Percentiles rank a stretch among this genome's conserved stretches.
Evolutionary conservation across 2,888 invertebrate species (phyloP).

Genomic region (Amphipyra berbera): DNA sequence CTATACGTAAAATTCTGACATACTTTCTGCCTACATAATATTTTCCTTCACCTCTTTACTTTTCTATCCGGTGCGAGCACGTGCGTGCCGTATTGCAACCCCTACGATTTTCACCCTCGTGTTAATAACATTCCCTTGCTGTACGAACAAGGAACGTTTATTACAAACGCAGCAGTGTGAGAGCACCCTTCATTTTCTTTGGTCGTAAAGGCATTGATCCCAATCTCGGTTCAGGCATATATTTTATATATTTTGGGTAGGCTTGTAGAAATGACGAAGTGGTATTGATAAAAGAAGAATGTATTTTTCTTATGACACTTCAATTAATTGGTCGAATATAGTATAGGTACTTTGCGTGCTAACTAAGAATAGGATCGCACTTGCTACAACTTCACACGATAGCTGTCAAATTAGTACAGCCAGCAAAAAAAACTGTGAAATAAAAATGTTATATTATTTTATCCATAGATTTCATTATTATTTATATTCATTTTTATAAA

Average conservation of each 20-base stretch:
- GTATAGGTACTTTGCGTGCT: too few relatives aligned
- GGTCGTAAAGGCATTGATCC: slow-evolving; percentile 25
- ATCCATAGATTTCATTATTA: too few relatives aligned
- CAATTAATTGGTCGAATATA: too few relatives aligned
- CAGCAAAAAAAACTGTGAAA: too few relatives aligned
- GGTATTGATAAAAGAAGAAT: neutral
- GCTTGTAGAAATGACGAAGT: neutral
- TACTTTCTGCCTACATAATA: neutral
- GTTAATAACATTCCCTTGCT: slow-evolving; percentile 35
- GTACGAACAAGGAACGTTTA: slow-evolving; percentile 1
- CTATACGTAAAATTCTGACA: neutral
- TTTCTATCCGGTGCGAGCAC: neutral
- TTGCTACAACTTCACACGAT: too few relatives aligned
- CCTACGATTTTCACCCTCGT: slow-evolving; percentile 28
- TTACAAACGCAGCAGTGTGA: slow-evolving; percentile 7
- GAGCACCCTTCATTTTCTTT: slow-evolving; percentile 20
- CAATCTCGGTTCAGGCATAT: neutral
- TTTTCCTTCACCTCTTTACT: slow-evolving; percentile 8
- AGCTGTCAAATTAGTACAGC: too few relatives aligned
- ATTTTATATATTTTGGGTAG: neutral
- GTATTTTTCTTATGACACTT: neutral
- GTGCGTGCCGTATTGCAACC: slow-evolving; percentile 9
- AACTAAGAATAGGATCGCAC: too few relatives aligned
- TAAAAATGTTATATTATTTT: too few relatives aligned
- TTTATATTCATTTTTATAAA: too few relatives aligned